These are phyloP conservation scores for Drosophila quinaria DNA, from an alignment of 2,888 invertebrate genomes.

Conservation along the genomic window DNA sequence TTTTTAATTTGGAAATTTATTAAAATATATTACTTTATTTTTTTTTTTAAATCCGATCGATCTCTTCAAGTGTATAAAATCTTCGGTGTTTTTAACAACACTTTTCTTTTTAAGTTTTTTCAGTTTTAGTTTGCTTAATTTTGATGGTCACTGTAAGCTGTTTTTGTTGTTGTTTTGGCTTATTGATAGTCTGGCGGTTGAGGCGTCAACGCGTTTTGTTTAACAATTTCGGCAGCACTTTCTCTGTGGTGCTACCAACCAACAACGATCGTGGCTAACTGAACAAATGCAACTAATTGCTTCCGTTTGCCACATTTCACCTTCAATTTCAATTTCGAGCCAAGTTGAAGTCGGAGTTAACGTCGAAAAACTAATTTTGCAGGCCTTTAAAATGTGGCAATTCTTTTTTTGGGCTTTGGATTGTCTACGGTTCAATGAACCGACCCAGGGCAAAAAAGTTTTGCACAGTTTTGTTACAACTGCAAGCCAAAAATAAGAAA, in stretches of 20 bases:
- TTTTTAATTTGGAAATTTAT: too few species aligned
- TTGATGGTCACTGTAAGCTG: slow-evolving; percentile 13
- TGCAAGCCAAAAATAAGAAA: slow-evolving; percentile 21
- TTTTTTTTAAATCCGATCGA: background rate
- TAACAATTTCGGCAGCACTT: slow-evolving; percentile 68
- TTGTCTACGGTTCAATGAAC: slow-evolving; percentile 63
- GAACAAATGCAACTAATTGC: slow-evolving; percentile 70
- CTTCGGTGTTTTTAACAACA: background rate
- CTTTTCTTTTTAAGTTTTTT: background rate
- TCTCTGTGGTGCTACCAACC: slow-evolving; percentile 40
- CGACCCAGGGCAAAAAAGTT: slow-evolving; percentile 33
- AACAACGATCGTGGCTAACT: slow-evolving; percentile 6
- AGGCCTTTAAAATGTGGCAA: slow-evolving; percentile 62
- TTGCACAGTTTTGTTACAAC: slow-evolving; percentile 21
- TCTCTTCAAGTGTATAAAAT: background rate
- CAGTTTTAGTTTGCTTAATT: slow-evolving; percentile 3
- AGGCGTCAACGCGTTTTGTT: slow-evolving; percentile 60
- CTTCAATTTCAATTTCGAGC: slow-evolving; percentile 56
- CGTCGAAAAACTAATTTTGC: slow-evolving; percentile 44
- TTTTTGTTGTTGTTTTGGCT: slow-evolving; percentile 16
- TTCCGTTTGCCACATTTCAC: slow-evolving; percentile 76
- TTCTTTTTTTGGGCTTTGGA: slow-evolving; percentile 47
- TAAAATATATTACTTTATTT: too few species aligned
- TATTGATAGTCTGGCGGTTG: slow-evolving; percentile 30
- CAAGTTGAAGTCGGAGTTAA: slow-evolving; percentile 16